Evolutionary conservation across 2,113 vertebrate genomes (phyloP).

Genomic region (Polypterus bichir): DNA sequence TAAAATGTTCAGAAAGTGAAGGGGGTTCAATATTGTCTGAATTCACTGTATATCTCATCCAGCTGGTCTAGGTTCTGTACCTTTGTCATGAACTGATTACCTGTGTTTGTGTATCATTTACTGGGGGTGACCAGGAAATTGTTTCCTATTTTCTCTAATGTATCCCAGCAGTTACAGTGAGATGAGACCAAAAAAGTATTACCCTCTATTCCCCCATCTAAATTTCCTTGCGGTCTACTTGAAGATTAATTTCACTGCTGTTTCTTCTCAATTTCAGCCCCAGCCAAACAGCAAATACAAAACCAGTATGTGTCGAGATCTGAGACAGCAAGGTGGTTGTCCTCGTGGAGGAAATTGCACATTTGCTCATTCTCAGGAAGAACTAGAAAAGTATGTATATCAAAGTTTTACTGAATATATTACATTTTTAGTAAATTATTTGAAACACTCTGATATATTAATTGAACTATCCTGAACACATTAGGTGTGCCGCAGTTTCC

Average conservation of each 20-base stretch:
- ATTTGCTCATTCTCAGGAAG: constrained; percentile 93
- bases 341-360: constrained; percentile 88
- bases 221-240: neutral
- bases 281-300: constrained; percentile 96
- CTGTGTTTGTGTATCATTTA: too few relatives aligned
- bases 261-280: constrained; percentile 47
- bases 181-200: too few relatives aligned
- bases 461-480: too few relatives aligned
- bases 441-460: too few relatives aligned
- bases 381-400: constrained; percentile 82
- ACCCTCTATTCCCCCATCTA: neutral
- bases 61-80: too few relatives aligned
- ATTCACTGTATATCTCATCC: too few relatives aligned
- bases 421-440: constrained; percentile 38
- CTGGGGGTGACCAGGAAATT: too few relatives aligned
- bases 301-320: constrained; percentile 94
- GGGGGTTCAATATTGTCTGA: too few relatives aligned
- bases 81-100: too few relatives aligned
- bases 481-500: too few relatives aligned
- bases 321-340: constrained; percentile 86
- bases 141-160: neutral
- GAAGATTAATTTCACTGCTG: neutral
- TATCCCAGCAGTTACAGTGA: too few relatives aligned
- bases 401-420: constrained; percentile 2
- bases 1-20: too few relatives aligned